Percentiles rank a stretch among this genome's conserved stretches.
Evolutionary conservation across 2,797 vertebrate species (phyloP).

Genomic region (Acrossocheilus wenchowensis): DNA sequence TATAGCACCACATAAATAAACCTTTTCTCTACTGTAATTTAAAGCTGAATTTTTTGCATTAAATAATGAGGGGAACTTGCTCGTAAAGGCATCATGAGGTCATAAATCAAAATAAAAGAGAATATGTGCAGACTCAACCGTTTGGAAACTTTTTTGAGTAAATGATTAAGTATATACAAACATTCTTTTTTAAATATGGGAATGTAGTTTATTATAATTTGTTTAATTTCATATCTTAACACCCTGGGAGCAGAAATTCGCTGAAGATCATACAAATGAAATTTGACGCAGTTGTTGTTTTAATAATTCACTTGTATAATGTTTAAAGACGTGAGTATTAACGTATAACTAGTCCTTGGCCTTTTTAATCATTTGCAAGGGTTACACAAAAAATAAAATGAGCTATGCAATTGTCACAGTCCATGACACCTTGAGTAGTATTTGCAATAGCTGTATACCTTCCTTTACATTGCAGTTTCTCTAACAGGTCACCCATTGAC

Average conservation of each 20-base stretch:
- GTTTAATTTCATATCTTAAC: not conserved
- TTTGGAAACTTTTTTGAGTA: constrained; percentile 40
- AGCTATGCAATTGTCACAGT: not conserved
- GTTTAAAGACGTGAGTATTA: not conserved
- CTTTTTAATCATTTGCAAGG: not conserved
- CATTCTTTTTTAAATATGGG: not conserved
- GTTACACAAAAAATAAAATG: not conserved
- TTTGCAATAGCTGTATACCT: constrained; percentile 36
- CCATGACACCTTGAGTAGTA: constrained; percentile 2
- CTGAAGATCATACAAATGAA: not conserved
- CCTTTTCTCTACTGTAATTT: constrained; percentile 74
- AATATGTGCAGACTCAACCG: constrained; percentile 50
- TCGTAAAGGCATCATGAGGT: constrained; percentile 56
- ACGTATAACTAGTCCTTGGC: not conserved
- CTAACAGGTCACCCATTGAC: constrained; percentile 63
- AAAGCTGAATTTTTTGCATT: constrained; percentile 70
- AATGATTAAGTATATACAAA: not conserved
- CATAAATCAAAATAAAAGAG: constrained; percentile 47
- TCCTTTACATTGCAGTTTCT: constrained; percentile 48
- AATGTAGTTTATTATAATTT: not conserved
- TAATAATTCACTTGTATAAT: not conserved
- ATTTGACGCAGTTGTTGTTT: not conserved
- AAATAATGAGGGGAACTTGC: constrained; percentile 70
- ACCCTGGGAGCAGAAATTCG: too few relatives aligned
- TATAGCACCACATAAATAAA: constrained; percentile 74